Evolutionary conservation across 2,113 vertebrate genomes (phyloP).

Genomic region (Poicephalus gulielmi): DNA sequence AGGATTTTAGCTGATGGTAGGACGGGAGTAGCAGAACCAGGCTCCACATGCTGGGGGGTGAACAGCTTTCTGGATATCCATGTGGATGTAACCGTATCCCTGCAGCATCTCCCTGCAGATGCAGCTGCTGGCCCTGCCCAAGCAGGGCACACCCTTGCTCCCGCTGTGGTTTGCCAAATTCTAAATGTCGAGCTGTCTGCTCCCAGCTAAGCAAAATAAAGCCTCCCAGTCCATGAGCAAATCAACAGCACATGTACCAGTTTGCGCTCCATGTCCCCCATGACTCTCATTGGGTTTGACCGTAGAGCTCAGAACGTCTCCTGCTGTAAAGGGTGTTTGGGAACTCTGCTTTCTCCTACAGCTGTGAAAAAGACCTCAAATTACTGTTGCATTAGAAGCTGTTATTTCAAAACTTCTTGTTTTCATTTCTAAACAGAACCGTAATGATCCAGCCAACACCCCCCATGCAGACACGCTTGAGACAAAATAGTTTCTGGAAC

Average conservation of each 20-base stretch:
- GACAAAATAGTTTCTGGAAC: background rate
- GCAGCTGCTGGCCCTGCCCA: slow-evolving; percentile 48
- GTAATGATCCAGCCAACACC: background rate
- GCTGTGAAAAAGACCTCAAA: background rate
- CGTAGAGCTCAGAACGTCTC: background rate
- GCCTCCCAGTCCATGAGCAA: background rate
- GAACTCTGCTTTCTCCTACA: background rate
- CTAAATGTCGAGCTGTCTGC: background rate
- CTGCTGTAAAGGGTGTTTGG: slow-evolving; percentile 9
- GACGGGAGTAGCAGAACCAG: background rate
- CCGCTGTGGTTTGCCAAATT: background rate
- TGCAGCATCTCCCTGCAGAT: background rate
- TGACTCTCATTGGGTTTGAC: background rate
- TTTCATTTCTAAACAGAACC: slow-evolving; percentile 22
- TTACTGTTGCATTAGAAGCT: slow-evolving; percentile 27
- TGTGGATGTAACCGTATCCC: background rate
- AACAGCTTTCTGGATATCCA: background rate
- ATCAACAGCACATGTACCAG: slow-evolving; percentile 15
- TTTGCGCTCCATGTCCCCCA: background rate
- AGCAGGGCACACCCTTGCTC: slow-evolving; percentile 17
- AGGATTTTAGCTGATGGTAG: background rate
- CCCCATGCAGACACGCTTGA: background rate
- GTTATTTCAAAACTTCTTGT: slow-evolving; percentile 29
- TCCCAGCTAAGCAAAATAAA: slow-evolving; percentile 10
- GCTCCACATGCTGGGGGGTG: background rate